Base-by-base conservation (phyloP, 1,140 invertebrate genomes). In the Heliconius hermathena region DNA sequence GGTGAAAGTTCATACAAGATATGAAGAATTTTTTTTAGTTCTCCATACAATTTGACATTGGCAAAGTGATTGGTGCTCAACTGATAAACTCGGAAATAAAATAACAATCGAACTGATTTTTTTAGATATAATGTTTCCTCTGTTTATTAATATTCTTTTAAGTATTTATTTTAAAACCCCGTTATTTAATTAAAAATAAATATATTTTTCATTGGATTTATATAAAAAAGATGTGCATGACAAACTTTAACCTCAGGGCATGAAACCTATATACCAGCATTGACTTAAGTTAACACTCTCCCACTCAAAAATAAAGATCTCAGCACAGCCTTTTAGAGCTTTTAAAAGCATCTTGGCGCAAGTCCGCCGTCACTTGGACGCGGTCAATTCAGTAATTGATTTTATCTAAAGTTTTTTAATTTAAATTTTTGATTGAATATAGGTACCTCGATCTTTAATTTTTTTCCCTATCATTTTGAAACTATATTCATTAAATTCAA, bases 351-450 rank as follows among this genome's bases (percentile, higher is more conserved):
- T 66, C 60, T 66, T 66, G 60, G 60, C 60, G 60, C 60, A 22
- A 16, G 60, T 29, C 60, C 26, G 13, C 60, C 60, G 60, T 66
- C 13, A 66, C 60, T 66, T 66, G 9, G 26, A 66, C 11, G 60
- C 60, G 60, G 60, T 66, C 60, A 66, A 66, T 66, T 66, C 60
- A 66, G 60, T 66, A 66, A 66, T 66, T 66, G 60, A 66, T 66
- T 66, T 66, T 66, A 29, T 66, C 60, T 66, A 66, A 66, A 66
- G 60, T 66, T 66, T 66, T 29, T 66, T 66, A 29, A 66, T 66
- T 66, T 66, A 66, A 66, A 66, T 66, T 66, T 66, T 13, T 29
- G 26, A 66, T 66, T 22, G 8, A 13, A 66, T 3, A 66, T 8
- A 36, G 33, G 33, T 13, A 26, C 26, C 26, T 66, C 3, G 2